Evolutionary conservation across 2,113 vertebrate species (phyloP).

Genomic region (Vidua macroura): DNA sequence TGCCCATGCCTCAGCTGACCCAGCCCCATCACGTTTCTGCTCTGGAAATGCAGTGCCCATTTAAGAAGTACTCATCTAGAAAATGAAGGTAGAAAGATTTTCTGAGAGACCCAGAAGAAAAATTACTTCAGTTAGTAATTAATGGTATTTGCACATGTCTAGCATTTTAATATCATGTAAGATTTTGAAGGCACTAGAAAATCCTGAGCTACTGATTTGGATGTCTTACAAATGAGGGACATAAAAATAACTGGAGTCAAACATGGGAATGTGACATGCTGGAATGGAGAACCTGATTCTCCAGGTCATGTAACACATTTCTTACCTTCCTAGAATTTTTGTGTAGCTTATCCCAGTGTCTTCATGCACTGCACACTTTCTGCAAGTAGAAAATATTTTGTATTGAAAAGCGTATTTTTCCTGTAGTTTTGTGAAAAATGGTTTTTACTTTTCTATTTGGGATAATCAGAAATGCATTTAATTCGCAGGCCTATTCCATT

Average conservation of each 20-base stretch:
- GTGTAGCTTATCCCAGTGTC: background rate
- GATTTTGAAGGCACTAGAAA: background rate
- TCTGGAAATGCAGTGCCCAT: background rate
- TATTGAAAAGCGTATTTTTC: background rate
- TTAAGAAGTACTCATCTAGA: background rate
- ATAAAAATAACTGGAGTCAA: background rate
- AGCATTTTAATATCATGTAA: background rate
- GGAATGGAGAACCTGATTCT: background rate
- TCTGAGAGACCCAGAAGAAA: background rate
- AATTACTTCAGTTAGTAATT: background rate
- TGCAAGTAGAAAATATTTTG: background rate
- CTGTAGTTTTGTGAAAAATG: background rate
- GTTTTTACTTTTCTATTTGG: background rate
- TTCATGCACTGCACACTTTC: background rate
- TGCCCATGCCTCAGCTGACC: background rate
- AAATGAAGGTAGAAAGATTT: background rate
- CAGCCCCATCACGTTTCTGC: background rate
- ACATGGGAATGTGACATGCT: background rate
- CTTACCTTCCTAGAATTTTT: background rate
- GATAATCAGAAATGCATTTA: background rate
- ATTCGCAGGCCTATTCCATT: background rate
- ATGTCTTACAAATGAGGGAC: background rate
- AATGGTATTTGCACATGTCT: background rate
- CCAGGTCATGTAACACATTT: background rate
- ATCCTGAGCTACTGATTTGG: background rate